Evolutionary conservation across 2,888 invertebrate genomes (phyloP).

Genomic region (Lypha dubia): DNA sequence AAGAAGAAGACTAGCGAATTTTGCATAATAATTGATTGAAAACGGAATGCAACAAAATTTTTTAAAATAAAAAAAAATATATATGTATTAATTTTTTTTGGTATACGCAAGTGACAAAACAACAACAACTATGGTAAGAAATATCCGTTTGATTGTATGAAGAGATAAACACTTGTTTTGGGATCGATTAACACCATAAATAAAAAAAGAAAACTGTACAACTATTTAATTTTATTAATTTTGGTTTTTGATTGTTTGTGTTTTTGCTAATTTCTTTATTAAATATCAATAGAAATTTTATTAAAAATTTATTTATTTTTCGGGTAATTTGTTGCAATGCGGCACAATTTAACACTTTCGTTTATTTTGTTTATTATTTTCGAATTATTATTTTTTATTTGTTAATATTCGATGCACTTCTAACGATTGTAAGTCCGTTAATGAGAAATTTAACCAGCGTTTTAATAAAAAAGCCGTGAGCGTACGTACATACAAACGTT

Average conservation of each 20-base stretch:
- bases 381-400: constrained; percentile 22
- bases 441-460: constrained; percentile 68
- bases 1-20: constrained; percentile 38
- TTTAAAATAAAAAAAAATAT: constrained; percentile 18
- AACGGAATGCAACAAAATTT: constrained; percentile 10
- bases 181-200: constrained; percentile 24
- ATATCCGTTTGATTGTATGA: background rate
- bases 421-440: constrained; percentile 71
- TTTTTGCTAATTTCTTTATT: background rate
- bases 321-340: constrained; percentile 31
- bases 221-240: constrained; percentile 1
- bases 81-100: too few relatives aligned
- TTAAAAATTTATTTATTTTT: constrained; percentile 6
- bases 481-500: too few relatives aligned
- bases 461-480: constrained; percentile 57
- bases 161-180: constrained; percentile 19
- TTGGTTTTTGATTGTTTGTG: too few relatives aligned
- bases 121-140: background rate
- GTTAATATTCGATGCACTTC: constrained; percentile 69
- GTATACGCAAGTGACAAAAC: background rate
- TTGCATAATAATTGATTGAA: constrained; percentile 49
- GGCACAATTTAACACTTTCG: constrained; percentile 30
- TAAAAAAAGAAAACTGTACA: background rate
- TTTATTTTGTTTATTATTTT: constrained; percentile 40
- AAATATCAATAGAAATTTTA: background rate